Evolutionary conservation across 2,888 invertebrate species (phyloP).

Genomic region (Drosophila subquinaria): DNA sequence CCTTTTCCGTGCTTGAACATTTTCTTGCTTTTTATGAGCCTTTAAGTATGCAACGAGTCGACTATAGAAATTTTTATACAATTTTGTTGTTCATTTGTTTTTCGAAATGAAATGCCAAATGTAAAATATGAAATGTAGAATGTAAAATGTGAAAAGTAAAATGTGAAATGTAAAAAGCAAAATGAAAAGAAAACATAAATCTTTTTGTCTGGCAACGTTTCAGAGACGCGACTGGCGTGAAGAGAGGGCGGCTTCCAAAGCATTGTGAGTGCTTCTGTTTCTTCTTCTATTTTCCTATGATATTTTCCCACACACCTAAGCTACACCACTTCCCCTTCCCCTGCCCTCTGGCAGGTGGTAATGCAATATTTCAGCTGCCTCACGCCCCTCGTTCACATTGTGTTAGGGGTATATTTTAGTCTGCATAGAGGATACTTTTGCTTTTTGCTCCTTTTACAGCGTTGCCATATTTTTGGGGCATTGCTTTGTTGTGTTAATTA

Average conservation of each 20-base stretch:
- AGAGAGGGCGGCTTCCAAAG: constrained; percentile 17
- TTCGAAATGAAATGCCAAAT: constrained; percentile 52
- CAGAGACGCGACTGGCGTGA: constrained; percentile 11
- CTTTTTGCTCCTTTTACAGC: constrained; percentile 35
- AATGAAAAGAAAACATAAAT: constrained; percentile 73
- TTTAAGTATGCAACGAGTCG: constrained; percentile 67
- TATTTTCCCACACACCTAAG: constrained; percentile 47
- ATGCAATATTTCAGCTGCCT: constrained; percentile 56
- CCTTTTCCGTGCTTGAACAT: constrained; percentile 56
- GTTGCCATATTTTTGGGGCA: constrained; percentile 62
- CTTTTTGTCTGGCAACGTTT: constrained; percentile 58
- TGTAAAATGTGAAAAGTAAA: constrained; percentile 32
- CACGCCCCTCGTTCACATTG: constrained; percentile 3
- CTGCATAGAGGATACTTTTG: constrained; percentile 36
- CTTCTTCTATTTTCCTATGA: constrained; percentile 29
- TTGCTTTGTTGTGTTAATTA: constrained; percentile 81
- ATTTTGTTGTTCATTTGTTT: constrained; percentile 82
- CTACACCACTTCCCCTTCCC: background rate
- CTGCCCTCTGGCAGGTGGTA: constrained; percentile 44
- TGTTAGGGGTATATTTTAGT: constrained; percentile 39
- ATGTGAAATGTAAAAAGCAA: constrained; percentile 34
- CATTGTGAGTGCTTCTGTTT: constrained; percentile 46
- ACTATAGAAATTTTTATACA: constrained; percentile 77
- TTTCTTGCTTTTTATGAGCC: constrained; percentile 48
- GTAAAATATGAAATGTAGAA: constrained; percentile 43